A percentile compares a stretch with the other conserved stretches of the same genome.
Conservation (phyloP, 1,140 invertebrate genomes). For the Hycleus phaleratus region DNA sequence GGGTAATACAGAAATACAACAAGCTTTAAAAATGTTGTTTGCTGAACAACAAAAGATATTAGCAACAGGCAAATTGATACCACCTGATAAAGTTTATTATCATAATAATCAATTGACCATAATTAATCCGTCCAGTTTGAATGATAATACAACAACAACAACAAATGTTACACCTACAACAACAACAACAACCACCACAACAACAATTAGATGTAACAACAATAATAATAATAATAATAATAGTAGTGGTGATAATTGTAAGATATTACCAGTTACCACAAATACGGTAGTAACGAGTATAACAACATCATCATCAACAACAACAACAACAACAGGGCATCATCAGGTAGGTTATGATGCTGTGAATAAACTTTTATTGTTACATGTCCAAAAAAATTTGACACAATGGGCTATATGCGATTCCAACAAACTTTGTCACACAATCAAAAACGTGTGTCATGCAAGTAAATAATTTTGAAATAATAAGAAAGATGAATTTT, state of each 20-base stretch:
- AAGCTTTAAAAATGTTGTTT: slow-evolving; percentile 48
- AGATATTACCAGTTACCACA: no score
- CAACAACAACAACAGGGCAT: no score
- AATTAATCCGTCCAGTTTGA: slow-evolving; percentile 36
- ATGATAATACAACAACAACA: background rate
- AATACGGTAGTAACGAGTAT: no score
- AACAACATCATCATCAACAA: no score
- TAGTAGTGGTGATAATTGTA: background rate
- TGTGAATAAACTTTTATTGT: no score
- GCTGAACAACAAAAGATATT: slow-evolving; percentile 55
- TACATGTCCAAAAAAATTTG: no score
- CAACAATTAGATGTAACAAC: slow-evolving; percentile 3
- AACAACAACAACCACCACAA: slow-evolving; percentile 30
- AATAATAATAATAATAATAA: background rate
- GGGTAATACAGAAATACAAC: slow-evolving; percentile 42
- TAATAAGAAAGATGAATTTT: no score
- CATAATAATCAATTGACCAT: slow-evolving; percentile 40
- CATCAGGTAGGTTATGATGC: no score
- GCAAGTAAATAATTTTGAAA: no score
- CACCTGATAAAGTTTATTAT: slow-evolving; percentile 44
- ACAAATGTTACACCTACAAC: slow-evolving; percentile 16
- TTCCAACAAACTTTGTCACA: no score
- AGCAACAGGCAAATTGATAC: slow-evolving; percentile 52
- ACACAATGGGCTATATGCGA: no score
- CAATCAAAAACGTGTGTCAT: no score